Evolutionary conservation across 2,113 vertebrate genomes (phyloP).

Genomic region (Ceuthmochares aereus): DNA sequence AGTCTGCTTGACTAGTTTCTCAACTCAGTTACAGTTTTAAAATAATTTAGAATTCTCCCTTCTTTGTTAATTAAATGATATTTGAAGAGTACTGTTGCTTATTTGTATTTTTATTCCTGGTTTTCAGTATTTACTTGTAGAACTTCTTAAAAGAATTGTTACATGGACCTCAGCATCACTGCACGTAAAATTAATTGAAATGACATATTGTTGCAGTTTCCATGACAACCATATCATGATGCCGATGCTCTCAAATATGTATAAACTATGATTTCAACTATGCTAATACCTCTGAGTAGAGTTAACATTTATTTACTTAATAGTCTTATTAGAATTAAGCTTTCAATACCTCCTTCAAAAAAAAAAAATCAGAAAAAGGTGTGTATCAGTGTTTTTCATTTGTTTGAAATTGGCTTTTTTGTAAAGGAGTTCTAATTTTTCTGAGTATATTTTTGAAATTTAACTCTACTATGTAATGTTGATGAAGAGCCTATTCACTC

Average conservation of each 20-base stretch:
- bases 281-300: constrained; percentile 68
- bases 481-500: not conserved
- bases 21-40: constrained; percentile 11
- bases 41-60: constrained; percentile 24
- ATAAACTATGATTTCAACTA: constrained; percentile 77
- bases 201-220: constrained; percentile 81
- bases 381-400: not conserved
- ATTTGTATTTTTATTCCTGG: constrained; percentile 30
- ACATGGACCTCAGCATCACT: constrained; percentile 55
- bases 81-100: constrained; percentile 1
- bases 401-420: not conserved
- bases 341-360: constrained; percentile 29
- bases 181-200: constrained; percentile 80
- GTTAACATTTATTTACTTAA: constrained; percentile 70
- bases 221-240: constrained; percentile 82
- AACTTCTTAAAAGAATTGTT: constrained; percentile 69
- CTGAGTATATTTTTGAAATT: not conserved
- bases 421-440: not conserved
- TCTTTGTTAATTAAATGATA: constrained; percentile 46
- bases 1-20: constrained; percentile 56
- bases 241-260: constrained; percentile 78
- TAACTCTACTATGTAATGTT: not conserved
- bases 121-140: constrained; percentile 69
- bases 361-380: not conserved
- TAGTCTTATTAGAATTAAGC: constrained; percentile 55